phyloP scores from a whole-genome alignment of 2,113 vertebrate species.

The Pteropus alecto region DNA sequence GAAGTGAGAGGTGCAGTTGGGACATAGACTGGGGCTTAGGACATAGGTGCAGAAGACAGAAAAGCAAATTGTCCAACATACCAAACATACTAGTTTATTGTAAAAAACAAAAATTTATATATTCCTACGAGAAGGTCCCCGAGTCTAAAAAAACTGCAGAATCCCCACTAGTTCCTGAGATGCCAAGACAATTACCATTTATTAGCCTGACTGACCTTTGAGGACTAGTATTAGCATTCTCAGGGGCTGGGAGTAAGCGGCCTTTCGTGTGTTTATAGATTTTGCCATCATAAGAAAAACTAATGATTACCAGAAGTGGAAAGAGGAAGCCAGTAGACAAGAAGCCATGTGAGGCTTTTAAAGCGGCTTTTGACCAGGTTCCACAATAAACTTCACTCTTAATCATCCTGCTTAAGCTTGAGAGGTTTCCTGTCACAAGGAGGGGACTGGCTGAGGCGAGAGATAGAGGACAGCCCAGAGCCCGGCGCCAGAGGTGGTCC shows the following conservation, averaged over 20 bases:
- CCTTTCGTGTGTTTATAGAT: neutral
- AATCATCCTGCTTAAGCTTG: neutral
- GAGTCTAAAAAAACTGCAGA: neutral
- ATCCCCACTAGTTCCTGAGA: neutral
- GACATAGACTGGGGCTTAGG: neutral
- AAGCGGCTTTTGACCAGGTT: neutral
- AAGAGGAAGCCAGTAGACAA: neutral
- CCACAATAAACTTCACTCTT: neutral
- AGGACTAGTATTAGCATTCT: neutral
- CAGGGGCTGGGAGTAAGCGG: fast-evolving
- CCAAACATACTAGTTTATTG: neutral
- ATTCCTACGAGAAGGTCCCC: neutral
- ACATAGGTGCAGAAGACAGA: neutral
- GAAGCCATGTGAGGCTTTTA: neutral
- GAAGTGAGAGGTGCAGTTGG: neutral
- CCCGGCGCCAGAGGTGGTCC: neutral
- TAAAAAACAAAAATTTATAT: neutral
- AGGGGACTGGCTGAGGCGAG: neutral
- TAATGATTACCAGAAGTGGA: neutral
- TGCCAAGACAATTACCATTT: neutral
- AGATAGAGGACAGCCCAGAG: neutral
- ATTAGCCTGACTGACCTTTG: neutral
- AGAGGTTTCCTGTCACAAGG: neutral
- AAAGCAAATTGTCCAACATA: neutral
- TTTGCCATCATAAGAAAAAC: neutral